These are phyloP conservation scores for Boloria euphrosyne DNA, from an alignment of 2,888 invertebrate species.

Conservation along the genomic window DNA sequence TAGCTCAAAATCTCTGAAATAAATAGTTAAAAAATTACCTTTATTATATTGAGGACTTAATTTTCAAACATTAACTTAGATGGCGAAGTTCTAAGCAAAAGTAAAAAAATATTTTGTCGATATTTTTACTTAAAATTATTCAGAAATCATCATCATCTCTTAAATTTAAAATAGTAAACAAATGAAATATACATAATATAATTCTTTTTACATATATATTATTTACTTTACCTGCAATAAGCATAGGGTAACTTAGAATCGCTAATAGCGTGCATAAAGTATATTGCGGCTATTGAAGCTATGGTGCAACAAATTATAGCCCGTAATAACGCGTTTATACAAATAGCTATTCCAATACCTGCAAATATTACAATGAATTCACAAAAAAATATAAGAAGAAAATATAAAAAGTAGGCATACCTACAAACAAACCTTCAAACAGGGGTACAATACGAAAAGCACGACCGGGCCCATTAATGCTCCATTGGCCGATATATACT, in stretches of 20 bases:
- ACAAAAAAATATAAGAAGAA: not conserved
- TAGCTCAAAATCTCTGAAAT: conserved; percentile 59
- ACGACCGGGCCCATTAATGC: conserved; percentile 73
- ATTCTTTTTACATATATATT: no score
- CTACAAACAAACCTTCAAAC: conserved; percentile 37
- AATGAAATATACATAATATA: no score
- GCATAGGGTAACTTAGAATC: conserved; percentile 65
- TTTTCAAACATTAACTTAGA: no score
- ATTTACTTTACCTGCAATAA: conserved; percentile 60
- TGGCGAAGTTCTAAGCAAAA: no score
- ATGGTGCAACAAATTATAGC: conserved; percentile 63
- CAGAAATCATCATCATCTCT: no score
- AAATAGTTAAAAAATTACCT: not conserved
- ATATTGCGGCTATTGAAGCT: conserved; percentile 63
- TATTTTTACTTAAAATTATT: no score
- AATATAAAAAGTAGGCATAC: no score
- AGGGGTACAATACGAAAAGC: conserved; percentile 71
- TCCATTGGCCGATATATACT: conserved; percentile 76
- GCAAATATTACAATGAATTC: conserved; percentile 8
- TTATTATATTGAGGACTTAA: no score
- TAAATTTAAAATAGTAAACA: no score
- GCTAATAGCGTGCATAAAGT: conserved; percentile 57
- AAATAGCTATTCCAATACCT: conserved; percentile 75
- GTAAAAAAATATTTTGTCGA: no score
- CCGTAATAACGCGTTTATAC: conserved; percentile 67